Evolutionary conservation across 2,113 vertebrate genomes (phyloP).

Genomic region (Canis aureus): DNA sequence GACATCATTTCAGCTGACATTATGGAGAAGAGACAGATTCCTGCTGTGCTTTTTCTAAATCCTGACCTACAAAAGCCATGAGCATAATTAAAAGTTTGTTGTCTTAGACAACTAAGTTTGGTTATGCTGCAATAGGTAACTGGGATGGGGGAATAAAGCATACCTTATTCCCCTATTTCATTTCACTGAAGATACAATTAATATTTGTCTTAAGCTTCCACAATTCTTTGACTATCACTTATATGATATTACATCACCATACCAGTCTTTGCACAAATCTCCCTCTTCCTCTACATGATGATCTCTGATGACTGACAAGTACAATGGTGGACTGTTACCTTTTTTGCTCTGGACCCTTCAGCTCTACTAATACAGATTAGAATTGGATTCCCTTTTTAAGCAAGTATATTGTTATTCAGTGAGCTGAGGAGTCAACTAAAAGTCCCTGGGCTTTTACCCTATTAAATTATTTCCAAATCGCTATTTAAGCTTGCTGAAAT

Average conservation of each 20-base stretch:
- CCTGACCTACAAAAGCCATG: background rate
- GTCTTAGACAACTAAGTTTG: background rate
- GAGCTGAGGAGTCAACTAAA: background rate
- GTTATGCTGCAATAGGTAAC: background rate
- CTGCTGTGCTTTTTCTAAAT: background rate
- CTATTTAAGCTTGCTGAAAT: background rate
- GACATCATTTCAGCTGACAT: background rate
- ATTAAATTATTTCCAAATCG: background rate
- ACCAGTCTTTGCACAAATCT: background rate
- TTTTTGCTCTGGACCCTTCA: background rate
- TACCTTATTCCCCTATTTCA: background rate
- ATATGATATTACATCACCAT: background rate
- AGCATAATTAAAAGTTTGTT: background rate
- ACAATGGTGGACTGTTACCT: background rate
- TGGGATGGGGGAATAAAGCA: background rate
- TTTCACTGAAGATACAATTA: background rate
- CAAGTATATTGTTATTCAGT: background rate
- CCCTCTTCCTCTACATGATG: background rate
- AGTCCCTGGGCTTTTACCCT: background rate
- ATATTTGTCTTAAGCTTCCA: background rate
- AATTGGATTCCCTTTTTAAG: background rate
- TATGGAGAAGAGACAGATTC: background rate
- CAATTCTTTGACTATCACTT: background rate
- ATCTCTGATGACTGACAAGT: background rate
- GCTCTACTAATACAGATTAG: background rate